These are phyloP conservation scores for Psylliodes chrysocephalus DNA, from an alignment of 2,888 invertebrate genomes.

Conservation along the genomic window DNA sequence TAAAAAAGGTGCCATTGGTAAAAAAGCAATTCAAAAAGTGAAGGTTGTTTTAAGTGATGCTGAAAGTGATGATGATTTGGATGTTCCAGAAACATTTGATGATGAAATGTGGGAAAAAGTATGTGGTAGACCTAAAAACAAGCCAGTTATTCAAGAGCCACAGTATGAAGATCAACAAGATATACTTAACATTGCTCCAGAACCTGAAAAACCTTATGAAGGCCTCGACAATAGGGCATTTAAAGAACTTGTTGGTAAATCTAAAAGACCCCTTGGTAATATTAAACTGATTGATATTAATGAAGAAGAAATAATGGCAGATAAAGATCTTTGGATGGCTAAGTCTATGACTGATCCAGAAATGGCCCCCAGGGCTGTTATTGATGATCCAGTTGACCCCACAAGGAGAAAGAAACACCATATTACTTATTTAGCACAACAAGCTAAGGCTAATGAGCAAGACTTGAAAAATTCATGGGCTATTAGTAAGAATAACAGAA, in stretches of 20 bases:
- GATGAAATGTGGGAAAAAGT: slow-evolving; percentile 66
- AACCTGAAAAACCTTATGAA: slow-evolving; percentile 63
- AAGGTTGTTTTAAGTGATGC: slow-evolving; percentile 46
- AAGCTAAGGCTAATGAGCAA: slow-evolving; percentile 94
- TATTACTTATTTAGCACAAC: slow-evolving; percentile 92
- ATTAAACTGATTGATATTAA: slow-evolving; percentile 85
- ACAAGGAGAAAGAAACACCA: slow-evolving; percentile 87
- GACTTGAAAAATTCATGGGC: slow-evolving; percentile 96
- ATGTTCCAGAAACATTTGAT: slow-evolving; percentile 62
- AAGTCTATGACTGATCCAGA: slow-evolving; percentile 82
- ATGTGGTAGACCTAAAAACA: slow-evolving; percentile 62
- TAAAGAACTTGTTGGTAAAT: slow-evolving; percentile 75
- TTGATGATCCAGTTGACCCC: slow-evolving; percentile 67
- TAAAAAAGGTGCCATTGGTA: slow-evolving; percentile 33
- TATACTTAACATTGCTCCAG: slow-evolving; percentile 64
- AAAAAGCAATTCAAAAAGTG: slow-evolving; percentile 32
- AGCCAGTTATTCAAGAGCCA: slow-evolving; percentile 65
- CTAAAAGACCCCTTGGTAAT: slow-evolving; percentile 72
- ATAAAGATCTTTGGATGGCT: slow-evolving; percentile 83
- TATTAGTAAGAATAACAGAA: slow-evolving; percentile 82
- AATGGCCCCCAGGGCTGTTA: slow-evolving; percentile 63
- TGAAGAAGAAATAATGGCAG: slow-evolving; percentile 77
- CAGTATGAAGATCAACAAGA: slow-evolving; percentile 63
- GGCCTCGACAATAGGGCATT: slow-evolving; percentile 69
- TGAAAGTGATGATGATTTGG: slow-evolving; percentile 55